Base-by-base conservation (phyloP, 64 coral and sea anemone species). In the Orbicella faveolata region DNA sequence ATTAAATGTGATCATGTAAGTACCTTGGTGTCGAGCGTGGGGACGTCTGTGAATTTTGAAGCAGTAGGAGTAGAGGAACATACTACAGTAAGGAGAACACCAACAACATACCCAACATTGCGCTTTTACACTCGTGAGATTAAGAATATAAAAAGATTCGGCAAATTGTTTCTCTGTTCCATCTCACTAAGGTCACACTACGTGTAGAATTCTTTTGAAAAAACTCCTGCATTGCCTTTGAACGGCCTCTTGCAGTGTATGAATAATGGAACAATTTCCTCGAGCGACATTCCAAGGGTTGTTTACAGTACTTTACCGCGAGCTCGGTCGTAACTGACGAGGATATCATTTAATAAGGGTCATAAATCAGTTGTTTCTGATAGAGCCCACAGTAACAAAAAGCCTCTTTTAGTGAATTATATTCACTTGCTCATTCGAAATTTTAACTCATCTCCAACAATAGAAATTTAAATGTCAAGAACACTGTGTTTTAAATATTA, bases 401-500 rank as follows among this genome's bases (percentile, higher is more conserved):
- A 14, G 7, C 30, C 21, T 8, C 19, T 52, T 15, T 48, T 3
- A 15, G 7, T 52, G 62, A 68, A 51, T 12, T 52, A 30, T 9
- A 64, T 13, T 52, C 2, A 16, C 41, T 39, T 57, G 66, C 20
- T 35, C 84, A 63, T 74, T 48, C 36, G 14, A 57, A 80, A 14
- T 25, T 73, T 73, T 23, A 34, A 52, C 39, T 59, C 14, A 63
- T 61, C 41, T 26, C 12, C 39, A 15, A 48, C 44, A 48, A 84
- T 91, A 20, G 84, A 84, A 93, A 82, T 74, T 84, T 89, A 89
- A 89, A 88, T 75, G 64, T 59, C 37, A 44, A 75, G 79, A 84
- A 94, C 80, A 89, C 59, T 30, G 61, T 61, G 77, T 77, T 94
- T 94, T 94, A 94, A 94, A 89, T 80, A 94, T 94, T 94, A 84